Conservation (phyloP, 2,113 vertebrate genomes). For the Columbina picui region DNA sequence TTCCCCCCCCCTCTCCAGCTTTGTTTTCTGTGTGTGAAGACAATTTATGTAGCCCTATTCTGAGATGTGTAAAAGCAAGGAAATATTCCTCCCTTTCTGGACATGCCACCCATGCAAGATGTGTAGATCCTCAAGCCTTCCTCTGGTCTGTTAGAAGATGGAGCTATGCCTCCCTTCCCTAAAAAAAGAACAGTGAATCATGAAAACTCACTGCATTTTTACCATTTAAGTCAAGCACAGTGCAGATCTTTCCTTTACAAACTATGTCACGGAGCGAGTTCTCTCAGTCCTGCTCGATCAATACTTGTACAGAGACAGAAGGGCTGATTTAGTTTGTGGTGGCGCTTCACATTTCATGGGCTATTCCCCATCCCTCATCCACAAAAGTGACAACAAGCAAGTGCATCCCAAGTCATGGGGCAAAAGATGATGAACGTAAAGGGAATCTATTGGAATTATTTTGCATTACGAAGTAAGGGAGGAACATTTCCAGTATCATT, state of each 20-base stretch:
- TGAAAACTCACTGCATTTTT: neutral
- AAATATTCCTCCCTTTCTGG: neutral
- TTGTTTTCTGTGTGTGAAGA: neutral
- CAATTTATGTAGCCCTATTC: neutral
- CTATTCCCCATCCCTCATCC: neutral
- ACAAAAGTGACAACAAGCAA: constrained; percentile 2
- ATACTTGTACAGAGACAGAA: neutral
- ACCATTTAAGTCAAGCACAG: neutral
- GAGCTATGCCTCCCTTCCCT: neutral
- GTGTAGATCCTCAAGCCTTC: neutral
- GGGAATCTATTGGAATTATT: neutral
- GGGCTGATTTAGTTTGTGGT: constrained; percentile 9
- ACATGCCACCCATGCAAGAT: neutral
- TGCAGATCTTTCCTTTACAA: neutral
- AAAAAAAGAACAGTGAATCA: neutral
- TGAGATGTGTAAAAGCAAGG: neutral
- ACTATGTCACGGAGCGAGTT: neutral
- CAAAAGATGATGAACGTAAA: neutral
- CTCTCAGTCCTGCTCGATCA: neutral
- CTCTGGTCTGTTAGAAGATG: neutral
- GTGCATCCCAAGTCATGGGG: neutral
- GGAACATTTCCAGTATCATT: constrained; percentile 42
- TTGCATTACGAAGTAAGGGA: neutral
- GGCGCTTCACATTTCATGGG: neutral
- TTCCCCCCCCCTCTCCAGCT: neutral